Conservation (phyloP, 2,888 invertebrate genomes). For the Chromoteleia sp. region DNA sequence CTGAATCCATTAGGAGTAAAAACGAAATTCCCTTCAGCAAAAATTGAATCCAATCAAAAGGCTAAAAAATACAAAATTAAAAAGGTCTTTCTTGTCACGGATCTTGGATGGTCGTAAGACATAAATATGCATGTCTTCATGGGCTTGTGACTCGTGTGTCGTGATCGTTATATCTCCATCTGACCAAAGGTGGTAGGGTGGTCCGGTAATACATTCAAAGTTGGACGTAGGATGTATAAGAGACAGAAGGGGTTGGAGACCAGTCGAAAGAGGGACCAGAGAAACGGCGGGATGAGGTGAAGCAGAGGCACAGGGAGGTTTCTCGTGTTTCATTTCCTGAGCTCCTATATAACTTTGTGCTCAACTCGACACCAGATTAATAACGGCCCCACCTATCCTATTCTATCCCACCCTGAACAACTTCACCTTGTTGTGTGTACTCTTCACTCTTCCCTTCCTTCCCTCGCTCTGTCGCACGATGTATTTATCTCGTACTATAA, state of each 20-base stretch:
- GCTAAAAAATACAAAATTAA: conserved; percentile 39
- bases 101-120: conserved; percentile 74
- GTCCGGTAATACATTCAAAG: conserved; percentile 84
- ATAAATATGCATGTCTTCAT: conserved; percentile 81
- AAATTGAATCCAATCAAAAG: conserved; percentile 42
- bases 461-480: conserved; percentile 57
- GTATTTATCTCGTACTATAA: conserved; percentile 59
- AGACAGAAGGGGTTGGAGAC: conserved; percentile 80
- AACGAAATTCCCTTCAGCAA: conserved; percentile 8
- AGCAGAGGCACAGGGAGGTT: conserved; percentile 73
- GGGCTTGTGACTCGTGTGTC: conserved; percentile 80
- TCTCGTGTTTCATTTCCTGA: conserved; percentile 85
- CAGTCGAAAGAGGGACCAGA: conserved; percentile 70
- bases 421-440: conserved; percentile 76
- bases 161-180: conserved; percentile 84
- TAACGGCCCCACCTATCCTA: conserved; percentile 84
- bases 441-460: conserved; percentile 68
- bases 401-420: conserved; percentile 81
- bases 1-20: conserved; percentile 13
- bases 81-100: conserved; percentile 57
- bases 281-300: conserved; percentile 68
- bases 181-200: conserved; percentile 79
- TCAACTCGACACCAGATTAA: conserved; percentile 85
- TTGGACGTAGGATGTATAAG: conserved; percentile 79
- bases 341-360: conserved; percentile 85